Percentiles rank a stretch among this genome's conserved stretches.
Evolutionary conservation across 2,797 vertebrate species (phyloP).

Genomic region (Premnoplex brunnescens): DNA sequence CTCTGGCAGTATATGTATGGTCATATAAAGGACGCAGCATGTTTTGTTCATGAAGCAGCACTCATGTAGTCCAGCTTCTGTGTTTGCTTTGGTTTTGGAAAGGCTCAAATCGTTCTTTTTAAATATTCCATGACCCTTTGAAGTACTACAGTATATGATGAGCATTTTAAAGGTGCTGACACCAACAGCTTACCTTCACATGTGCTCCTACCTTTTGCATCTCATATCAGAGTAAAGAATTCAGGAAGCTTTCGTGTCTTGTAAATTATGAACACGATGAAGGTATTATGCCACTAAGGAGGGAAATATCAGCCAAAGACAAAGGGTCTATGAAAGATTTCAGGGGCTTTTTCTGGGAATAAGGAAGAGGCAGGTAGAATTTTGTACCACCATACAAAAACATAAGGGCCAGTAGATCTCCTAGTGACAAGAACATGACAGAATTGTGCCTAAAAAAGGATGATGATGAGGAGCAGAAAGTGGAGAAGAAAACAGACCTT

Average conservation of each 20-base stretch:
- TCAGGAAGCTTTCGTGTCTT: neutral
- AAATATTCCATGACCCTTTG: neutral
- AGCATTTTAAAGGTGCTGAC: neutral
- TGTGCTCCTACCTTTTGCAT: neutral
- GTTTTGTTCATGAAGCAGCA: neutral
- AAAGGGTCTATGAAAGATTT: neutral
- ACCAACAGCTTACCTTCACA: neutral
- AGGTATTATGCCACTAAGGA: neutral
- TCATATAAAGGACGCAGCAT: neutral
- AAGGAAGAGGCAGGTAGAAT: neutral
- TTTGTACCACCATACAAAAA: neutral
- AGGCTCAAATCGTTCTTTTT: neutral
- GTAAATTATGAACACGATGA: neutral
- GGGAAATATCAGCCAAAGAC: neutral
- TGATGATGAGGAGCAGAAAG: neutral
- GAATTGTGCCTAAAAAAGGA: neutral
- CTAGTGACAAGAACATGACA: neutral
- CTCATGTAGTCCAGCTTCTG: neutral
- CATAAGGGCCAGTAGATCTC: accelerated
- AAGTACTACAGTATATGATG: neutral
- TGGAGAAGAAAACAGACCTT: neutral
- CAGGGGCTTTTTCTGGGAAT: neutral
- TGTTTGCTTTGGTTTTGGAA: conserved; percentile 48
- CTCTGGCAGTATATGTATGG: neutral
- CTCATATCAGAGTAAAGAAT: neutral